A percentile compares a stretch with the other conserved stretches of the same genome.
Conservation (phyloP, 2,113 vertebrate species). For the Lepidothrix coronata region DNA sequence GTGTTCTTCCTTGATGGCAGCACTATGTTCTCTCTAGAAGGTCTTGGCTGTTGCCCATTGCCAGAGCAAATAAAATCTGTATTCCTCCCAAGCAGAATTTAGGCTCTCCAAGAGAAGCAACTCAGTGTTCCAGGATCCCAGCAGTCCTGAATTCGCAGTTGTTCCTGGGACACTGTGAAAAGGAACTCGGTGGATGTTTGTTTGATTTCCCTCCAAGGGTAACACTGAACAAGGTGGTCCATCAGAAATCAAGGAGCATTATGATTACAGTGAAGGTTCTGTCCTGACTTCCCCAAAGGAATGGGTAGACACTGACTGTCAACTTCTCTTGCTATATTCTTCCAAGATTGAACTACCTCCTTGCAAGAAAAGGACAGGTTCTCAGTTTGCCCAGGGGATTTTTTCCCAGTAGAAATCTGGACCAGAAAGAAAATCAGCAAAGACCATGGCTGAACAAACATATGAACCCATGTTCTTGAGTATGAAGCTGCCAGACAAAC, state of each 20-base stretch:
- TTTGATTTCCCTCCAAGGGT: not conserved
- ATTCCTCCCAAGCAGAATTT: not conserved
- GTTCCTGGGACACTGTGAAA: not conserved
- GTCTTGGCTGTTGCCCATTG: not conserved
- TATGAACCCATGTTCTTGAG: not conserved
- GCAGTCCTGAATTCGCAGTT: not conserved
- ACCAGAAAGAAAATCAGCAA: not conserved
- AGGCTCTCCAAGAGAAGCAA: not conserved
- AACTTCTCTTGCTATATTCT: not conserved
- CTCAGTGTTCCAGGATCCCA: not conserved
- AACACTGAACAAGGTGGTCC: not conserved
- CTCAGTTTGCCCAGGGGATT: not conserved
- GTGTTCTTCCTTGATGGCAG: fast-evolving
- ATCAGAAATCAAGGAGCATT: not conserved
- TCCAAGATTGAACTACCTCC: not conserved
- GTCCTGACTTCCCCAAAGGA: not conserved
- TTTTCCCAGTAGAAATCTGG: not conserved
- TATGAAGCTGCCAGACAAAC: not conserved
- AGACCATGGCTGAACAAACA: not conserved
- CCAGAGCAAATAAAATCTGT: not conserved
- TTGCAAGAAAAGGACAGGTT: not conserved
- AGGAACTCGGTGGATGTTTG: not conserved
- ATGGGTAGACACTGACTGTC: not conserved
- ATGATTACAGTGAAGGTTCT: not conserved
- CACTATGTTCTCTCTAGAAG: not conserved